Percentiles rank a stretch among this genome's conserved stretches.
These are phyloP conservation scores for Cottoperca gobio DNA, from an alignment of 2,797 vertebrate species.

Conservation along the genomic window DNA sequence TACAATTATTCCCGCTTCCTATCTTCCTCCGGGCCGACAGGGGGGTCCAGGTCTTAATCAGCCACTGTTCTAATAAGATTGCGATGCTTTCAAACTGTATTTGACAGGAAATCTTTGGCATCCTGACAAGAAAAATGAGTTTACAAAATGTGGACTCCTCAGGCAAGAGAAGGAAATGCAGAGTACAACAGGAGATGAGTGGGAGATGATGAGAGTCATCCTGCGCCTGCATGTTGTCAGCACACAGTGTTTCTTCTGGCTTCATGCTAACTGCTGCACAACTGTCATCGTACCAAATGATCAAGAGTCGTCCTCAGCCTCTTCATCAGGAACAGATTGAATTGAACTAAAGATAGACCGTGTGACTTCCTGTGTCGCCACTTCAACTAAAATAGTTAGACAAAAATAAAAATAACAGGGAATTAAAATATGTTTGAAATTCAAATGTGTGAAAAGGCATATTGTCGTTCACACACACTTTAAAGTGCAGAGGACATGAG, in stretches of 20 bases:
- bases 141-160: conserved; percentile 33
- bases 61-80: conserved; percentile 53
- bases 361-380: conserved; percentile 18
- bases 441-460: conserved; percentile 34
- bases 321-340: conserved; percentile 41
- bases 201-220: conserved; percentile 16
- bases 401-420: conserved; percentile 51
- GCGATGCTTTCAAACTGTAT: conserved; percentile 54
- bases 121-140: conserved; percentile 55
- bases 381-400: conserved; percentile 40
- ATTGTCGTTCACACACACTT: conserved; percentile 14
- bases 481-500: conserved; percentile 6
- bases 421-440: conserved; percentile 67
- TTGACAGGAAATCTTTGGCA: conserved; percentile 68
- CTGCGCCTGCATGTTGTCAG: conserved; percentile 22
- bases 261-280: neutral
- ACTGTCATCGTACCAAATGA: conserved; percentile 5
- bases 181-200: conserved; percentile 22
- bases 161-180: conserved; percentile 29
- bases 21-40: conserved; percentile 12
- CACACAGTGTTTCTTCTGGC: conserved; percentile 1
- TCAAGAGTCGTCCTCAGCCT: conserved; percentile 3
- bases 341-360: conserved; percentile 61
- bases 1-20: conserved; percentile 38
- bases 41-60: conserved; percentile 61